Base-by-base conservation (phyloP, 2,113 vertebrate species). In the Onychorhynchus coronatus region DNA sequence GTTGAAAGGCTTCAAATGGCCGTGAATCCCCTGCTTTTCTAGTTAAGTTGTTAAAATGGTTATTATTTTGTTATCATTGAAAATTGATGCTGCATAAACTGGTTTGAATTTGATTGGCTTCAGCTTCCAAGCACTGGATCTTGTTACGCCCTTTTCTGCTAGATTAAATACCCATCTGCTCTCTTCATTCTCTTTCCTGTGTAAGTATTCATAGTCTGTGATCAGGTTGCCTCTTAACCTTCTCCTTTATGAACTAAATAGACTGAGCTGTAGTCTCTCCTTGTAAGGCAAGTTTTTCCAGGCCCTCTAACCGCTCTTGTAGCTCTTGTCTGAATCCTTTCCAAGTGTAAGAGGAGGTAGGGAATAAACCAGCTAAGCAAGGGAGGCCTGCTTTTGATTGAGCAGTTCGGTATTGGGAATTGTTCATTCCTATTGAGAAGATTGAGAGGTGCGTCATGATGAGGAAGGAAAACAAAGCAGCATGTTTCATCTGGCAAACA, bases 121-220 rank as follows among this genome's bases (percentile, higher is more conserved):
- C 76, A 91, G 52, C 68, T 94, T 95, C 85, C 82, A 86, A 68
- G 90, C 47, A 41, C 65, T 84, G 88, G 72, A 84, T 93, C 92
- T 91, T 3, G n/a, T 95, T 95, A 89, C 25, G 0, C 68, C 79
- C 93, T 91, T 86, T 95, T 86, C 88, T 95, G 92, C 93, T 94
- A 82, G 91, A 94, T 96, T 96, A 96, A 97, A 95, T 96, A 90
- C 81, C 88, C 96, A 93, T 90, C 93, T 96, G 85, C 88, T 91
- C 82, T 66, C 79, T 71, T 85, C 80, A 90, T 49, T 91, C 59
- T 82, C 71, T 58, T 85, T 58, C 67, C 63, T 55, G 8, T 89
- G 31, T 61, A 58, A 92, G 91, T 76, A 93, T 89, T 94, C 85
- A 42, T 59, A 86, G 88, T 37, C 75, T 90, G 83, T 84, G 92